phyloP scores from a whole-genome alignment of 2,113 vertebrate species.

The Nyctereutes procyonoides region DNA sequence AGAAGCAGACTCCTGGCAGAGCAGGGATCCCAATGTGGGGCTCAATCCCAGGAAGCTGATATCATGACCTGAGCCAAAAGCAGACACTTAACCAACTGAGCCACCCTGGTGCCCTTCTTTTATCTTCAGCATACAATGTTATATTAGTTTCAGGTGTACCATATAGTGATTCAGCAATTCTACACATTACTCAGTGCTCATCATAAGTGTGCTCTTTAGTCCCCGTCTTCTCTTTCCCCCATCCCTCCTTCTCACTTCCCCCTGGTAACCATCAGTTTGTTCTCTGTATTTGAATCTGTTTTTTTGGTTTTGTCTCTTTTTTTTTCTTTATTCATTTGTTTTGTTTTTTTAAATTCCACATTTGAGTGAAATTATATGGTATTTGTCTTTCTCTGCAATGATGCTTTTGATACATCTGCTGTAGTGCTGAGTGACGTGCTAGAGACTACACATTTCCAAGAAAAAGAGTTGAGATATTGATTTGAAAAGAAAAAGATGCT shows the following conservation, averaged over 20 bases:
- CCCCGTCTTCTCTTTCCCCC: not conserved
- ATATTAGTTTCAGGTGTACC: not conserved
- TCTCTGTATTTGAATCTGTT: not conserved
- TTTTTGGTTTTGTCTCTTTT: not conserved
- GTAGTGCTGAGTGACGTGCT: not conserved
- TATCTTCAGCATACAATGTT: not conserved
- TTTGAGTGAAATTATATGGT: not conserved
- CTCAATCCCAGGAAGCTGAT: too few species aligned
- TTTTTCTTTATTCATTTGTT: not conserved
- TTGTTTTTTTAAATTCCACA: not conserved
- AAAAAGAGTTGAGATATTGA: not conserved
- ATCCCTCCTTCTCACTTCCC: not conserved
- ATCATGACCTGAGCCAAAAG: too few species aligned
- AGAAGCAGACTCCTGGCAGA: too few species aligned
- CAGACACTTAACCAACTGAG: not conserved
- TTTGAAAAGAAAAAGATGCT: not conserved
- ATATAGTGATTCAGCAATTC: not conserved
- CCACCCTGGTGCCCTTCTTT: not conserved
- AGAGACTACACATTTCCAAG: not conserved
- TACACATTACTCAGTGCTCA: not conserved
- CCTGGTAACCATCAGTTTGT: not conserved
- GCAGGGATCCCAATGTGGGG: too few species aligned
- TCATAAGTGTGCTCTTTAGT: not conserved
- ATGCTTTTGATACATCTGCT: not conserved
- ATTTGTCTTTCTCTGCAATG: not conserved